These are phyloP conservation scores for Steatocranus sp. DNA, from an alignment of 2,797 vertebrate genomes.

Conservation along the genomic window DNA sequence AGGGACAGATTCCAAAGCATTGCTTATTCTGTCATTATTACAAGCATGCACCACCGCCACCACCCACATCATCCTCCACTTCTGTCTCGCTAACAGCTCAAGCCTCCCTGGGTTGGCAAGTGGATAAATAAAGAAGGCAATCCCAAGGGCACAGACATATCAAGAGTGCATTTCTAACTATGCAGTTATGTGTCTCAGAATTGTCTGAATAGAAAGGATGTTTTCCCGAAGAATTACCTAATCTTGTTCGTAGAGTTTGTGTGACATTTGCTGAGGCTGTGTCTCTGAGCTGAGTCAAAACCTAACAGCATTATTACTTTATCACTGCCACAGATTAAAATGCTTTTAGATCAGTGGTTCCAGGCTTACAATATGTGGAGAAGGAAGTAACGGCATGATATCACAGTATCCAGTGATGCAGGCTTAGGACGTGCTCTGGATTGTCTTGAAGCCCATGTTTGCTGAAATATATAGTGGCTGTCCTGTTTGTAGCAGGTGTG, in stretches of 20 bases:
- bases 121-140: slow-evolving; percentile 42
- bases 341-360: neutral
- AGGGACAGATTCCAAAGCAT: slow-evolving; percentile 20
- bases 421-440: neutral
- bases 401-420: neutral
- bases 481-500: neutral
- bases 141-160: slow-evolving; percentile 13
- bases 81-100: neutral
- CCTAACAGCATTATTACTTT: neutral
- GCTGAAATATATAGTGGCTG: neutral
- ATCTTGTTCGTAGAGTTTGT: neutral
- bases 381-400: neutral
- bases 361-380: neutral
- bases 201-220: neutral
- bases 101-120: neutral
- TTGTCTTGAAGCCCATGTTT: neutral
- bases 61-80: neutral
- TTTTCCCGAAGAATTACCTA: neutral
- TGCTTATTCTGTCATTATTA: slow-evolving; percentile 58
- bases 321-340: neutral
- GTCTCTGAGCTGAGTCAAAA: neutral
- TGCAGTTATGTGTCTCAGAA: slow-evolving; percentile 8
- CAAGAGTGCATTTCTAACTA: slow-evolving; percentile 27
- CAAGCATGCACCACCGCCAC: neutral
- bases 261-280: neutral